Evolutionary conservation across 2,797 vertebrate species (phyloP), one percentile per base, ranked within the genome.

Genomic region (Catharus ustulatus): DNA sequence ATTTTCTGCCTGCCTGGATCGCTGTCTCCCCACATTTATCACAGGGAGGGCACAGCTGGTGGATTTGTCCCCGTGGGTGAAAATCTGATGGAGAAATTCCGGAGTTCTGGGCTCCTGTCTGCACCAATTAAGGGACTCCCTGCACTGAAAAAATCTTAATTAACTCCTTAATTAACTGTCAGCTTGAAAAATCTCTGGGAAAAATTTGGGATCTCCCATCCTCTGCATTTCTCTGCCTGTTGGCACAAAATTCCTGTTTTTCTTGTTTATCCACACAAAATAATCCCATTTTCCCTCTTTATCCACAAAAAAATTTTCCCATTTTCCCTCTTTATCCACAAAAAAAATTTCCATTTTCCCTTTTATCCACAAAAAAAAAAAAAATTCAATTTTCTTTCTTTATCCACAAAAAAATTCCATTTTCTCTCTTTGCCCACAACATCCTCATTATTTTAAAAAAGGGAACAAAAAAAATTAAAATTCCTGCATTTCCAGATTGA

Each of bases 101-200:
- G 4, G 29, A 88, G 72, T 72, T 90, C 91, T 49, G 19, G 15
- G 82, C 79, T 92, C 29, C 87, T 87, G 95, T 84, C 93, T 89
- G 42, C 18, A 2, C 11, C 0, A 1, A 71, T 94, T 96, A 90
- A 75, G n/a, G 89, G 82, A 49, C 48, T 89, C 3, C 15, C 27
- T 57, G 54, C 16, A 0, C 82, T 48, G 79, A 55, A 78, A 61
- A 72, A 66, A 21, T 85, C 87, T 89, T 82, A 58, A 90, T 91
- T 72, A 93, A 93, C 93, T 86, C 63, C 66, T 91, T 94, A 91
- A 96, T 95, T 61, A 94, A 86, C 79, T 69, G 87, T 72, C 94
- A 48, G 84, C 30, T 45, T 45, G 85, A 51, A 49, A 78, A 21
- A 83, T 36, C 68, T 52, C 51, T 3, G 24, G 36, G 14, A 77